Base-by-base conservation (phyloP, 2,888 invertebrate genomes). In the Drepana falcataria region DNA sequence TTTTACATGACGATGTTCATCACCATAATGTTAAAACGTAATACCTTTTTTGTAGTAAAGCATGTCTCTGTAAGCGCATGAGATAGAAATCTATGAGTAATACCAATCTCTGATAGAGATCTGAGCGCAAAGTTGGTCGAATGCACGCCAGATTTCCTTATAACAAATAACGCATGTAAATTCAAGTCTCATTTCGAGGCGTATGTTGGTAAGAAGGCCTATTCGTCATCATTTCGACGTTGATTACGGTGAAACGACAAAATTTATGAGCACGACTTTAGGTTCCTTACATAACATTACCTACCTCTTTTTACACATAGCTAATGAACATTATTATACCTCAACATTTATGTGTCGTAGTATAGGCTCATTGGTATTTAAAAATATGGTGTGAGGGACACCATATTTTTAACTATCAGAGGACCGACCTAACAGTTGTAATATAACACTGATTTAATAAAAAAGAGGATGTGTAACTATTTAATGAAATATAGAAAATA, bases 261-360 rank as follows among this genome's bases (percentile, higher is more conserved):
- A 44, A 44, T 44, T 2, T 44, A 44, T 44, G 44, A 44, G 44
- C 6, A 5, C 5, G 37, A 37, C 37, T 37, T 37, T 37, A 37
- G 3, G 3, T 37, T 37, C 37, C 5, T 37, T 37, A 37, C 37
- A 37, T 37, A 21, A 21, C 21, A 21, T 37, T 3, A 37, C 37
- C 21, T 21, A 44, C 44, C 9, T 9, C 6, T 44, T 44, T 44
- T 9, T 9, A 49, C 51, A 54, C 52, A 55, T 60, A 64, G 58
- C 60, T 57, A 61, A 63, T 62, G 56, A 59, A 57, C 61, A 59
- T 62, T 62, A 35, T 21, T 21, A 21, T 21, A 53, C 56, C 48
- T 58, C 54, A 51, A 59, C 58, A 21, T 21, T 21, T 21, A 21
- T 21, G 21, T 21, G 21, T 21, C 21, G 21, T 21, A 21, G 1